These are phyloP conservation scores for Peromyscus polionotus DNA, from an alignment of 2,113 vertebrate genomes.

Conservation along the genomic window DNA sequence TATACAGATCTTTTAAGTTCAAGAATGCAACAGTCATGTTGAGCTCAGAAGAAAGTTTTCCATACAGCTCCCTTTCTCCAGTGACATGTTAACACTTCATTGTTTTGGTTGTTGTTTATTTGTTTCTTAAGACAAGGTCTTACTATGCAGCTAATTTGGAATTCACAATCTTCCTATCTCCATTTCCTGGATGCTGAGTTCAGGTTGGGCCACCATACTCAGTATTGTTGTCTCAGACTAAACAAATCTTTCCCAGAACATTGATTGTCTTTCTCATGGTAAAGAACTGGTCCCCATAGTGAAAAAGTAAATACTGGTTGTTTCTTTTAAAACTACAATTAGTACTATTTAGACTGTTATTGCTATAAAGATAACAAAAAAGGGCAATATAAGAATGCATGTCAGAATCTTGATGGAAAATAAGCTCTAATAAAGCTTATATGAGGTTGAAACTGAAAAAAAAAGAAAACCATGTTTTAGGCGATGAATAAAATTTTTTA, in stretches of 20 bases:
- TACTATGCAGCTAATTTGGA: neutral
- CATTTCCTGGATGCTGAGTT: neutral
- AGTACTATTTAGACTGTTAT: neutral
- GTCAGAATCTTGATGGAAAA: neutral
- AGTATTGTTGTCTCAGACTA: conserved; percentile 16
- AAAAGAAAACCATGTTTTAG: neutral
- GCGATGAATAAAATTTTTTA: neutral
- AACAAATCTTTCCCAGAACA: neutral
- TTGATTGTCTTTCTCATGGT: neutral
- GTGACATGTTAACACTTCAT: neutral
- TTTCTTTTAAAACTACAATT: conserved; percentile 36
- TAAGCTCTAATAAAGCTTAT: neutral
- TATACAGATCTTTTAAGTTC: neutral
- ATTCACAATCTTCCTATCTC: neutral
- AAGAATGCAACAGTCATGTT: neutral
- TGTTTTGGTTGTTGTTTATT: neutral
- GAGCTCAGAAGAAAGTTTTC: neutral
- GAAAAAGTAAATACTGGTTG: conserved; percentile 29
- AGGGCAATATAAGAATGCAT: neutral
- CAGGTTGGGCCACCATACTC: neutral
- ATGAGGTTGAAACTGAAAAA: neutral
- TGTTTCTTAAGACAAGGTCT: neutral
- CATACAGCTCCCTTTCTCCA: neutral
- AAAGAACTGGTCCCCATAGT: conserved; percentile 8
- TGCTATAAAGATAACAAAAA: neutral